phyloP scores from a whole-genome alignment of 23 tunicate species.

The Trididemnum clinides region DNA sequence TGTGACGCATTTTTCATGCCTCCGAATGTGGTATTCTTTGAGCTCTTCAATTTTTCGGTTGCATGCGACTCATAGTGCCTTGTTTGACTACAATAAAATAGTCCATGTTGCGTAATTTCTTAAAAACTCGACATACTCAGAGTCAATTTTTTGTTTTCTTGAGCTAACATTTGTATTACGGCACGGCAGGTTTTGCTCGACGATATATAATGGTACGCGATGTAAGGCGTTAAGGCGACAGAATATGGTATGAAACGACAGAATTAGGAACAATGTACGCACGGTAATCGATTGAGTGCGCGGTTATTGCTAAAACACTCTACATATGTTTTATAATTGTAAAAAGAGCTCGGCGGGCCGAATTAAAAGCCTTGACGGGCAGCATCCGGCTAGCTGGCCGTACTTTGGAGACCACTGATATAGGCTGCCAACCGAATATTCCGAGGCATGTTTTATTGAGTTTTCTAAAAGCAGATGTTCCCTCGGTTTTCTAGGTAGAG shows the following conservation, averaged over 20 bases:
- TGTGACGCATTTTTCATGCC: neutral
- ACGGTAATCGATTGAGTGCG: neutral
- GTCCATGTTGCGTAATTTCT: neutral
- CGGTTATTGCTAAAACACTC: neutral
- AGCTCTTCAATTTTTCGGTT: neutral
- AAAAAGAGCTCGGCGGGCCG: neutral
- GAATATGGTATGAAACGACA: too few species aligned
- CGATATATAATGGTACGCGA: too few species aligned
- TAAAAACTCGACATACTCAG: neutral
- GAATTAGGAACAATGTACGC: too few species aligned
- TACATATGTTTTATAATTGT: neutral
- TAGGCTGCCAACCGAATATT: too few species aligned
- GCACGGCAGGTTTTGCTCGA: too few species aligned
- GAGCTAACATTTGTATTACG: neutral
- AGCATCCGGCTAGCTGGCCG: neutral
- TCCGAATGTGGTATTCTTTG: neutral
- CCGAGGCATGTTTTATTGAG: too few species aligned
- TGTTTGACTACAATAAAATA: neutral
- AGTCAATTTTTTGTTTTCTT: neutral
- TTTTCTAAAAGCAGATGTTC: too few species aligned
- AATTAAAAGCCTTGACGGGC: neutral
- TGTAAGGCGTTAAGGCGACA: too few species aligned
- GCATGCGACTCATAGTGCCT: neutral
- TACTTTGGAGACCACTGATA: neutral
- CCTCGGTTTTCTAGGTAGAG: too few species aligned